These are phyloP conservation scores for Okapia johnstoni DNA, from an alignment of 2,113 vertebrate genomes.

Conservation along the genomic window DNA sequence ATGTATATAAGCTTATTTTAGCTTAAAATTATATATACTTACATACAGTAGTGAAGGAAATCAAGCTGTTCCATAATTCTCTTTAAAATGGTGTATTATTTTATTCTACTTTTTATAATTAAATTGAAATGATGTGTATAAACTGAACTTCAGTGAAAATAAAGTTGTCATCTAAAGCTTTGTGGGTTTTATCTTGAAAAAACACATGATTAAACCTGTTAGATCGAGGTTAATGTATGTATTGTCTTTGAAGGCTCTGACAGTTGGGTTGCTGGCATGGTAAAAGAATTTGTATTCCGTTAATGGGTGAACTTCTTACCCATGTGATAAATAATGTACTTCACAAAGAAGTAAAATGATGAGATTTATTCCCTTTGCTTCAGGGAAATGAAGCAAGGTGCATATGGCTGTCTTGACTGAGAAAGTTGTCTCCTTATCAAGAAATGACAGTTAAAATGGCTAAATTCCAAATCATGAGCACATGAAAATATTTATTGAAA, in stretches of 20 bases:
- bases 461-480: neutral
- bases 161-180: neutral
- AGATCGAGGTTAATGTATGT: conserved; percentile 66
- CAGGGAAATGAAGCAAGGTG: neutral
- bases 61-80: neutral
- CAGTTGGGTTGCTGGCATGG: conserved; percentile 62
- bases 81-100: neutral
- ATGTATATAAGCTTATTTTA: neutral
- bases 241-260: conserved; percentile 47
- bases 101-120: neutral
- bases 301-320: conserved; percentile 66
- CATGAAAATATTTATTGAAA: neutral
- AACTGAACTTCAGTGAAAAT: neutral
- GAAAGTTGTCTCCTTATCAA: conserved; percentile 15
- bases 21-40: neutral
- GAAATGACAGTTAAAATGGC: neutral
- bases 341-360: conserved; percentile 53
- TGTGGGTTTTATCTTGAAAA: conserved; percentile 1
- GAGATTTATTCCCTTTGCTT: conserved; percentile 50
- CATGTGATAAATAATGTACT: conserved; percentile 66
- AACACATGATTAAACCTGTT: neutral
- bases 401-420: neutral
- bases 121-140: neutral
- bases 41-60: neutral
- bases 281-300: conserved; percentile 58